Conservation (phyloP, 2,888 invertebrate species). For the Euproctis similis region DNA sequence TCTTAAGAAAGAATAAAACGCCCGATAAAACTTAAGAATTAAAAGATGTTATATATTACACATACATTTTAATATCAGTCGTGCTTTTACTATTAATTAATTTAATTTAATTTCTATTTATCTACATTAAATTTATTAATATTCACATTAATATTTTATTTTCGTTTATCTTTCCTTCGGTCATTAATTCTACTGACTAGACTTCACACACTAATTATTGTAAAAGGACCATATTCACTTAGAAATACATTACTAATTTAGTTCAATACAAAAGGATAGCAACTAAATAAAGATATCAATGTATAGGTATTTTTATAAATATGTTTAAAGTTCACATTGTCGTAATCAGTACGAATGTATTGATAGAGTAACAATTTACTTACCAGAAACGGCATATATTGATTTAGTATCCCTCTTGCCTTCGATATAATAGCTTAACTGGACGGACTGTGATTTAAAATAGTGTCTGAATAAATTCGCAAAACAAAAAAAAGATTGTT, state of each 20-base stretch:
- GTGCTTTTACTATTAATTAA: no score
- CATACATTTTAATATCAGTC: no score
- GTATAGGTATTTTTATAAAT: conserved; percentile 18
- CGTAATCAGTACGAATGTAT: conserved; percentile 19
- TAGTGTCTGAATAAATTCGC: no score
- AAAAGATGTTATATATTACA: no score
- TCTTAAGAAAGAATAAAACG: no score
- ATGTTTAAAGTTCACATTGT: conserved; percentile 28
- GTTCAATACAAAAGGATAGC: not conserved
- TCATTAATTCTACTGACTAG: no score
- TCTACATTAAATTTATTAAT: no score
- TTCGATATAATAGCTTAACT: conserved; percentile 30
- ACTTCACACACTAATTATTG: no score
- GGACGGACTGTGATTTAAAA: conserved; percentile 28
- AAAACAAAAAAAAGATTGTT: no score
- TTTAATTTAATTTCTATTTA: no score
- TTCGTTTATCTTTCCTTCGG: conserved; percentile 36
- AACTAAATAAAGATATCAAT: conserved; percentile 15
- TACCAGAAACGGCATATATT: conserved; percentile 36
- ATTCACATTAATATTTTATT: conserved; percentile 8
- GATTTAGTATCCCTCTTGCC: conserved; percentile 39
- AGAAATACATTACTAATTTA: conserved; percentile 15
- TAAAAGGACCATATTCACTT: no score
- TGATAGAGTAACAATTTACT: conserved; percentile 30
- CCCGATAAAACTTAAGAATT: no score